Evolutionary conservation across 2,888 invertebrate species (phyloP).

Genomic region (Parthenolecanium corni): DNA sequence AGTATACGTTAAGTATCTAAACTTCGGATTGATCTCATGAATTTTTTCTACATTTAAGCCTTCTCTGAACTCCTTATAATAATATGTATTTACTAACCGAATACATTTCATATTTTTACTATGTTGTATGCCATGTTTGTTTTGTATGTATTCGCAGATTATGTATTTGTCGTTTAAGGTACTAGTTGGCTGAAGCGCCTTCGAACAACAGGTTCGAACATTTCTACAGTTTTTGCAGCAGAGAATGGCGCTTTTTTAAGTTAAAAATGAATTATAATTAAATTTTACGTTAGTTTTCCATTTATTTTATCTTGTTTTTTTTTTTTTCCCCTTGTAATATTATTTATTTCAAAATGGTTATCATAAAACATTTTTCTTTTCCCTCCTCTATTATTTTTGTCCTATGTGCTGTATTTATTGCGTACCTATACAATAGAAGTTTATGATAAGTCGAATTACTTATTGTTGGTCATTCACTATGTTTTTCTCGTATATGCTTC

Average conservation of each 20-base stretch:
- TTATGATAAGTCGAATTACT: slow-evolving; percentile 7
- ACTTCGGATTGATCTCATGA: neutral
- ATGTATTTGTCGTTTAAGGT: slow-evolving; percentile 29
- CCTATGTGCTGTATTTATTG: slow-evolving; percentile 6
- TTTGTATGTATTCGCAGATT: slow-evolving; percentile 30
- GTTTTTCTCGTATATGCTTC: slow-evolving; percentile 5
- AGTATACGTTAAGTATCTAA: neutral
- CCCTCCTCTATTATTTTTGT: neutral
- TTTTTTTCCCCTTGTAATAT: slow-evolving; percentile 7
- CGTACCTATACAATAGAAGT: slow-evolving; percentile 4
- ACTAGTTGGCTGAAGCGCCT: slow-evolving; percentile 25
- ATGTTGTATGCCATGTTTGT: slow-evolving; percentile 30
- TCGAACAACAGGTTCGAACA: slow-evolving; percentile 24
- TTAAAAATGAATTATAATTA: neutral
- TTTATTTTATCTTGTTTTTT: slow-evolving; percentile 15
- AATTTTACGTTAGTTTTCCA: slow-evolving; percentile 8
- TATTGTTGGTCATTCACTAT: slow-evolving; percentile 6
- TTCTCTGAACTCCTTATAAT: neutral
- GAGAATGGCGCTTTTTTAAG: slow-evolving; percentile 22
- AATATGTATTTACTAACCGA: neutral
- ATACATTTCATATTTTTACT: slow-evolving; percentile 11
- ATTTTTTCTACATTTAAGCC: neutral
- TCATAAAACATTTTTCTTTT: no score
- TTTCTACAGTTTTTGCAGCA: slow-evolving; percentile 13
- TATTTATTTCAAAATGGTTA: no score